Evolutionary conservation across 2,113 vertebrate species (phyloP).

Genomic region (Pithys albifrons): DNA sequence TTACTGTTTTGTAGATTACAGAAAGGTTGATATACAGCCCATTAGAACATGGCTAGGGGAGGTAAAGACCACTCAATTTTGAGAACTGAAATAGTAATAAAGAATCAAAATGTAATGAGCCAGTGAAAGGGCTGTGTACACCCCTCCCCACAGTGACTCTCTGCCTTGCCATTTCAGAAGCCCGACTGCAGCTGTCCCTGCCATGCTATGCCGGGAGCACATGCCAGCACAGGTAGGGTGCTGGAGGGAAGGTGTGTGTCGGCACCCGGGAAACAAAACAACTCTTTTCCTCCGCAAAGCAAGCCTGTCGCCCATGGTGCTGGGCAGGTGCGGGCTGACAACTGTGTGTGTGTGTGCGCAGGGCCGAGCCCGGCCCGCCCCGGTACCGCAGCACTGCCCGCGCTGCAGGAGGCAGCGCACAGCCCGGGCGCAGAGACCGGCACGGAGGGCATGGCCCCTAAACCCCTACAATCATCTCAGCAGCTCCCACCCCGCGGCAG

Average conservation of each 20-base stretch:
- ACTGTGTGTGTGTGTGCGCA: not conserved
- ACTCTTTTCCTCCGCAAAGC: not conserved
- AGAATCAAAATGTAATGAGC: not conserved
- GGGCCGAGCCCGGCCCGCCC: not conserved
- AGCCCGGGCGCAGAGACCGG: not conserved
- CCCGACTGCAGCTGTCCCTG: not conserved
- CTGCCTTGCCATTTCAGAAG: not conserved
- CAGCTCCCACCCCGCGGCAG: not conserved
- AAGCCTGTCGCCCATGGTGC: not conserved
- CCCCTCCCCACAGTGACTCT: not conserved
- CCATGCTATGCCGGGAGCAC: not conserved
- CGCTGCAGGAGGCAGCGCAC: not conserved
- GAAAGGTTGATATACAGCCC: not conserved
- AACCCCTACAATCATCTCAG: accelerated
- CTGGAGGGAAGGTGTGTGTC: not conserved
- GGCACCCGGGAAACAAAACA: not conserved
- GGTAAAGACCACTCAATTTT: accelerated
- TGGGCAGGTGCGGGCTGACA: not conserved
- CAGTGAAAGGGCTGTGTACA: not conserved
- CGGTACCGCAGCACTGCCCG: not conserved
- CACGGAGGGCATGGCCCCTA: not conserved
- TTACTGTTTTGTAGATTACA: not conserved
- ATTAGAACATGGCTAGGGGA: not conserved
- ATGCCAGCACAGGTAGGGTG: not conserved
- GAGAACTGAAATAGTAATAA: not conserved